Evolutionary conservation across 2,797 vertebrate genomes (phyloP).

Genomic region (Jordanella pulchra): DNA sequence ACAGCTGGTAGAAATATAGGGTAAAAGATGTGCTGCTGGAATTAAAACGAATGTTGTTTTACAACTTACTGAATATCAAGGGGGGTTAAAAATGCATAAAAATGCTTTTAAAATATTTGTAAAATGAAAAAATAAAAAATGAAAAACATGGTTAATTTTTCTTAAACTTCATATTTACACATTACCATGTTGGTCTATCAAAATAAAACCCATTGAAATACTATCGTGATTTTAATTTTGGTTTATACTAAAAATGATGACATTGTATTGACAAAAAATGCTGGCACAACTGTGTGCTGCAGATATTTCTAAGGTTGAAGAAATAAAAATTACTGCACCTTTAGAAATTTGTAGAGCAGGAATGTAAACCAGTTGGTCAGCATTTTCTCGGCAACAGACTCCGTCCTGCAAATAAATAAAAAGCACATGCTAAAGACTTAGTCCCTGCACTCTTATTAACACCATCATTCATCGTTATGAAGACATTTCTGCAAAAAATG

Average conservation of each 20-base stretch:
- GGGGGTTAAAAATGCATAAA: too few relatives aligned
- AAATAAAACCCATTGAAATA: background rate
- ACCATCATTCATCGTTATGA: constrained; percentile 64
- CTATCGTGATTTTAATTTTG: background rate
- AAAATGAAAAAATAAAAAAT: background rate
- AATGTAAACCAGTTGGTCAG: constrained; percentile 99
- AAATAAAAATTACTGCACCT: constrained; percentile 79
- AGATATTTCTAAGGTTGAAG: background rate
- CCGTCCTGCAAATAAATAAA: constrained; percentile 84
- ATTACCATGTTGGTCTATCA: background rate
- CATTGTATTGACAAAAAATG: background rate
- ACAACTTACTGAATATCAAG: background rate
- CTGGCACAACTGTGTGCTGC: background rate
- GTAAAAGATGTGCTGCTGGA: too few relatives aligned
- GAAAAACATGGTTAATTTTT: background rate
- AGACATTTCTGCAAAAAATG: constrained; percentile 61
- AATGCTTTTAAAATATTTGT: background rate
- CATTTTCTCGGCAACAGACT: constrained; percentile 99
- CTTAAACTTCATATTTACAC: background rate
- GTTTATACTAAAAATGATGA: background rate
- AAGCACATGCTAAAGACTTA: constrained; percentile 45
- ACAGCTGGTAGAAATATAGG: too few relatives aligned
- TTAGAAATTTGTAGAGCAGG: constrained; percentile 97
- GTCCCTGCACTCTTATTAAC: constrained; percentile 44
- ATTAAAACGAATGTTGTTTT: too few relatives aligned